Base-by-base conservation (phyloP, 2,888 invertebrate genomes). In the Eupithecia dodoneata region DNA sequence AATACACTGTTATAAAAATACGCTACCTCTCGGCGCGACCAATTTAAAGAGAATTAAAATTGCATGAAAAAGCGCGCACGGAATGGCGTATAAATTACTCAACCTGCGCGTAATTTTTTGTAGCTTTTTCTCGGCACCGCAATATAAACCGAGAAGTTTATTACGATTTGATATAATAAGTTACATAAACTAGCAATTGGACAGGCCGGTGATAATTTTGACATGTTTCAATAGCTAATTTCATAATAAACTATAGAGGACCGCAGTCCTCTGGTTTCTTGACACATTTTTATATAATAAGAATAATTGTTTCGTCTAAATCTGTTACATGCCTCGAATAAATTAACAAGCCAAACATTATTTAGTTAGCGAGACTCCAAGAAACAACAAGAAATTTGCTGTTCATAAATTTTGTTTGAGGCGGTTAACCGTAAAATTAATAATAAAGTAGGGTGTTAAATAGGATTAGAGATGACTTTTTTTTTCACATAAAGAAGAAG, bases 391-490 rank as follows among this genome's bases (percentile, higher is more conserved):
- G 73, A 73, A 78, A 74, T 76, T 76, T 59, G 71, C 59, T 67
- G 71, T 78, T 73, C 73, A 73, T 73, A 42, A 77, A 77, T 75
- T 76, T 76, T 63, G 76, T 74, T 76, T 76, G 76, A 45, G 73
- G 71, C 52, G 73, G 44, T 71, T 42, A 76, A 73, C 73, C 73
- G 73, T 76, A 69, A 76, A 78, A 76, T 78, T 78, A 78, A 78
- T 75, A 78, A 67, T 76, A 76, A 75, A 76, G 78, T 66, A 69
- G 76, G 73, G 73, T 73, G 71, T 76, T 76, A 75, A 75, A 75
- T 75, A 72, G 63, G 78, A 78, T 76, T 73, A 78, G 41, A 76
- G 70, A 69, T 71, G 74, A 73, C 74, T 72, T 75, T 79, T 79
- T 76, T 73, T 72, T 69, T 65, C 67, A 73, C 74, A 78, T 77